Evolutionary conservation across 2,113 vertebrate genomes (phyloP), one percentile per base, ranked within the genome.

Genomic region (Takifugu bimaculatus): DNA sequence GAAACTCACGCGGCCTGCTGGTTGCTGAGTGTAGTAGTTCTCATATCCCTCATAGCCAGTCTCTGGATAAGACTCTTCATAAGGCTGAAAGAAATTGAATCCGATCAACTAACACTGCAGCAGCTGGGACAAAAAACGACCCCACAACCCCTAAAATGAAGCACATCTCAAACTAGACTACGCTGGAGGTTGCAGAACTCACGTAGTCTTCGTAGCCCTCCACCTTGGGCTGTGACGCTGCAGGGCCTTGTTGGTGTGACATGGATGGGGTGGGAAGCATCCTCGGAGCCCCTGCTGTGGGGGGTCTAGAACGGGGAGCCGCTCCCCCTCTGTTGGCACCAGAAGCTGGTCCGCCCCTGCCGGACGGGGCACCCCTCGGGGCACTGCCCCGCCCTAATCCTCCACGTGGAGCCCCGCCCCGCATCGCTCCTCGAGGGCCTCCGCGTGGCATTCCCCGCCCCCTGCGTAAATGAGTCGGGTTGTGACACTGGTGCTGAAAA

Each of bases 131-230:
- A 32, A 32, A 32, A 32, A 32, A 32, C 1, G 5, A 6, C 29
- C 35, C 2, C 35, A 10, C 35, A 1, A 39, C 3, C 3, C 35
- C 35, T 1, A 11, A 20, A 20, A 20, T 20, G 20, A 20, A 20
- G 35, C 7, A 39, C 35, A 39, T 39, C 9, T 39, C 7, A 39
- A 39, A 39, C 35, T 10, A 20, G 20, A 2, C 9, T 9, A 39
- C 35, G 11, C 7, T 39, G 35, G 35, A 39, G 35, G 35, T 11
- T 39, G 35, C 1, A 39, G 20, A 27, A 85, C 93, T 92, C 88
- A 97, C 96, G 64, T 97, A 97, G 79, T 97, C 95, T 26, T 96
- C 94, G 1, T 98, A 97, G 56, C 83, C 79, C 26, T 96, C 95
- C 2, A 91, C 84, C 20, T 92, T 93, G 0, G 91, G 79, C 25